Base-by-base conservation (phyloP, 64 coral and sea anemone genomes). In the Stylophora pistillata region DNA sequence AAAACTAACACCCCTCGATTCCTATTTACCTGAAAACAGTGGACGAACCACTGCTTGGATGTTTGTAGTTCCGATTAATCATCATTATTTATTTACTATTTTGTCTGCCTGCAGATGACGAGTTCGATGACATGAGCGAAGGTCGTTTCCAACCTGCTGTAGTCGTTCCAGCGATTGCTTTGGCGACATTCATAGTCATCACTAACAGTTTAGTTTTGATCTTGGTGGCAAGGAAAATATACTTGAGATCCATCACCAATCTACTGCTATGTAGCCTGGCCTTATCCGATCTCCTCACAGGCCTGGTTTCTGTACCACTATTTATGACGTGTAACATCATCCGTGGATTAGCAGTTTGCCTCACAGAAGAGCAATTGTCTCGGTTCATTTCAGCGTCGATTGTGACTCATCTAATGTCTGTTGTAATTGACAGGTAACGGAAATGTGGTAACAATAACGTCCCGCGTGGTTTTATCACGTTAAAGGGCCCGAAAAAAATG, bases 181-280 rank as follows among this genome's bases (percentile, higher is more conserved):
- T 97, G 54, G 82, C 91, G 0, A 58, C 89, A 41, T 74, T 90
- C 0, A 90, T 97, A 15, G 71, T 93, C 1, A 7, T 90, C 25
- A 37, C 88, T 18, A 97, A 97, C 47, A 79, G 85, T 28, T 90
- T 90, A 16, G 86, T 93, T n/a, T 29, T 93, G 26, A 26, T 85
- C 4, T 5, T 97, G 15, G 73, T 93, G 10, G 55, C 61, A 7
- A 86, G 55, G 10, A 86, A 89, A 33, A 72, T 57, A 29, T 28
- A 70, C 58, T 91, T 93, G 7, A 82, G 92, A 29, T 89, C 95
- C 9, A 81, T 87, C 20, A 93, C 95, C 10, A 97, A 97, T 76
- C 86, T 93, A n/a, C 64, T 89, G 31, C 95, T 97, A 5, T 72
- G 87, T 54, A 97, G 95, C 58, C 88, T 97, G 57, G 95, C 95